phyloP scores from a whole-genome alignment of 2,113 vertebrate species.

The Dipodomys spectabilis region DNA sequence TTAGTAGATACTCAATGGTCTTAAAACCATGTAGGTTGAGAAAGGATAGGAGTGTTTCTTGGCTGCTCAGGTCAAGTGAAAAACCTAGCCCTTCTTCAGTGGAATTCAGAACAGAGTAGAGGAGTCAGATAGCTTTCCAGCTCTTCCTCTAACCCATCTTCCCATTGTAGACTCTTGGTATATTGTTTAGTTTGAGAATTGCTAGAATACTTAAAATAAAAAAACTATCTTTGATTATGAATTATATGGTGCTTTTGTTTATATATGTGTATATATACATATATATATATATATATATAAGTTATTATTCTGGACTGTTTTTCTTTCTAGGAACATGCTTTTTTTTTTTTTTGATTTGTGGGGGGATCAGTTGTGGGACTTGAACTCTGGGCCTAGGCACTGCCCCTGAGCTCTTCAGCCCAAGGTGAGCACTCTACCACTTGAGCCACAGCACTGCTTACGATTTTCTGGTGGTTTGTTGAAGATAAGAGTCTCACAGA shows the following conservation, averaged over 20 bases:
- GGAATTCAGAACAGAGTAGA: neutral
- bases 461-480: no score
- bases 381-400: no score
- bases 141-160: neutral
- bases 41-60: neutral
- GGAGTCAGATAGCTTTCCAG: neutral
- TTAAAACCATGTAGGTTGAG: neutral
- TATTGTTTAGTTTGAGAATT: conserved; percentile 13
- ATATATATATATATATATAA: neutral
- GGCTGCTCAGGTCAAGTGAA: neutral
- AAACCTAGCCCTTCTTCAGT: neutral
- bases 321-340: neutral
- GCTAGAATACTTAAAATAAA: neutral
- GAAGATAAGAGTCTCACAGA: no score
- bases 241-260: neutral
- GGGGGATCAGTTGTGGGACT: no score
- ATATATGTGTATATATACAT: no score
- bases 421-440: no score
- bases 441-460: no score
- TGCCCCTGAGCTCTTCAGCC: no score
- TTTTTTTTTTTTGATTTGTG: no score
- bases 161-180: neutral
- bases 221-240: neutral
- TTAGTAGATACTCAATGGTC: neutral
- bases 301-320: neutral